These are phyloP conservation scores for Peromyscus polionotus DNA, from an alignment of 2,113 vertebrate species.

Conservation along the genomic window DNA sequence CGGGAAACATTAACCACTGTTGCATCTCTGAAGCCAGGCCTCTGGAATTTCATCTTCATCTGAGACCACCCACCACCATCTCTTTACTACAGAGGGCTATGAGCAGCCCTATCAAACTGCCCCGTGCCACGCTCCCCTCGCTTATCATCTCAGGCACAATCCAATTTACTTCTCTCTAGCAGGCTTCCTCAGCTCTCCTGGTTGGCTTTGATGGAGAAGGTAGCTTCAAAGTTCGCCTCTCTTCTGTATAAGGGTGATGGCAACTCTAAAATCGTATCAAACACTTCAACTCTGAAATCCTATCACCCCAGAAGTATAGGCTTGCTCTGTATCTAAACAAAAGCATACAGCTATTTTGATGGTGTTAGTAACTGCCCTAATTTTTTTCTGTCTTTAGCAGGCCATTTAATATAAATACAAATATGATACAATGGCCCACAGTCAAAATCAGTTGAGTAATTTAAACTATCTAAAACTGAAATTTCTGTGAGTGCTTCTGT, in stretches of 20 bases:
- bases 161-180: not conserved
- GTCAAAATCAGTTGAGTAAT: slow-evolving; percentile 27
- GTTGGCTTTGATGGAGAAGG: not conserved
- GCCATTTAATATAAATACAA: slow-evolving; percentile 22
- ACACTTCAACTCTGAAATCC: not conserved
- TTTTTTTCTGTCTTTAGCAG: not conserved
- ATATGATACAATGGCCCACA: not conserved
- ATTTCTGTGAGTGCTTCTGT: not conserved
- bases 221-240: not conserved
- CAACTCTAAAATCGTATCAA: too few relatives aligned
- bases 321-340: slow-evolving; percentile 13
- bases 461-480: not conserved
- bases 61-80: not conserved
- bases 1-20: not conserved
- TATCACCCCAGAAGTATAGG: not conserved
- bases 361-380: not conserved
- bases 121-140: not conserved
- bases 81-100: not conserved
- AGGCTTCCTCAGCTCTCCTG: not conserved
- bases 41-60: not conserved
- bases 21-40: not conserved
- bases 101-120: not conserved
- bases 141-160: not conserved
- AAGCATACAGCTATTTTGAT: not conserved
- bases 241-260: not conserved